Evolutionary conservation across 1,140 invertebrate genomes (phyloP), one percentile per base, ranked within the genome.

Genomic region (Sarcophaga bullata): DNA sequence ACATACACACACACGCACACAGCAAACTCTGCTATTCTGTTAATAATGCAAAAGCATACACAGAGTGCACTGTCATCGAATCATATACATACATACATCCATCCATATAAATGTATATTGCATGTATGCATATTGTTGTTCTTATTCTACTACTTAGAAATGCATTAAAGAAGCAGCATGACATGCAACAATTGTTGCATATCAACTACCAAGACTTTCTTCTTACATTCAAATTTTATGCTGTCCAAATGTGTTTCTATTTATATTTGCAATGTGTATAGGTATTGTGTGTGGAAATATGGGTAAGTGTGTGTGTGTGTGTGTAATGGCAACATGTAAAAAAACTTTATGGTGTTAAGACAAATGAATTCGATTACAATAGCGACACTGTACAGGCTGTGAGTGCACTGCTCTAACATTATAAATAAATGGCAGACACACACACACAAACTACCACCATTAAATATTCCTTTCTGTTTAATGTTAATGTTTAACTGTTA

Each of bases 1-100:
- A 37, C 25, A 37, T 37, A 2, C 4, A 37, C 25, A 4, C 1
- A 37, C 25, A 37, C 25, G 4, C 25, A 37, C n/a, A 58, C 15
- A 58, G n/a, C n/a, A n/a, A n/a, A 58, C 3, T 58, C n/a, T 58
- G 54, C n/a, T 8, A 68, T 8, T 25, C 19, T 81, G n/a, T 37
- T 73, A 73, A 81, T 81, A 73, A 81, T 50, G 10, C 48, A 25
- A 73, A 81, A 19, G 68, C 25, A 2, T 37, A n/a, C n/a, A n/a
- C 52, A 46, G 73, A 6, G 13, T 17, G 15, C 58, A 80, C 37
- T 54, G 58, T 54, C 8, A 15, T 15, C 11, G 17, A 80, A 6
- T 6, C 25, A 80, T 7, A 68, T 9, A 15, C 46, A 50, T 58
- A 68, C 25, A 48, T 17, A 37, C 48, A 19, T 52, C 4, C 3